A percentile compares a stretch with the other conserved stretches of the same genome.
Conservation (phyloP, 2,797 vertebrate species). For the Yasuhikotakia modesta region DNA sequence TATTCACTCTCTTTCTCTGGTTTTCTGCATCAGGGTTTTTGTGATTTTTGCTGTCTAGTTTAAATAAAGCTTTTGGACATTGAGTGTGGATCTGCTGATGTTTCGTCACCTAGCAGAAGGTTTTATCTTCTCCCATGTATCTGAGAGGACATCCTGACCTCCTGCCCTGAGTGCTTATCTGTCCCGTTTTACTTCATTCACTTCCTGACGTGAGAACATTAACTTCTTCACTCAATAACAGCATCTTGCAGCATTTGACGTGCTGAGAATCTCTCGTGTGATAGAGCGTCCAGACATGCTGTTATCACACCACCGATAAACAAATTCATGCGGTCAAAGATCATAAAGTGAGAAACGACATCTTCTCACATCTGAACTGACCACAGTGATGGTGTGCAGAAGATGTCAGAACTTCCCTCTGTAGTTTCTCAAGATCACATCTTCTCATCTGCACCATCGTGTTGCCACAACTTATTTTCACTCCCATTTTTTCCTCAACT, state of each 20-base stretch:
- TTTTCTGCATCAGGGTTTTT: neutral
- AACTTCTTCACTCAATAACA: constrained; percentile 12
- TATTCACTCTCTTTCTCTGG: neutral
- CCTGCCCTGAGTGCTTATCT: neutral
- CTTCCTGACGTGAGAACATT: constrained; percentile 16
- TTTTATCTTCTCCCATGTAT: neutral
- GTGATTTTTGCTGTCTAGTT: constrained; percentile 7
- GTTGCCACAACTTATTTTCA: constrained; percentile 14
- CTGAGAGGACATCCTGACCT: neutral
- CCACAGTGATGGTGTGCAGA: constrained; percentile 21
- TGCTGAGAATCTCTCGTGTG: constrained; percentile 1
- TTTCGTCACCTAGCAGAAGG: neutral
- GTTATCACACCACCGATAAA: constrained; percentile 14
- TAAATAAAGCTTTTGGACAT: neutral
- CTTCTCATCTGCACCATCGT: constrained; percentile 17
- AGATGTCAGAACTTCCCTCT: constrained; percentile 5
- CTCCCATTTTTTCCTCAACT: constrained; percentile 33
- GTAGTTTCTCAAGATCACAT: constrained; percentile 36
- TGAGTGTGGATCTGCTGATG: neutral
- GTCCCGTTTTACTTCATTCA: constrained; percentile 1
- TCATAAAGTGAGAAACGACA: constrained; percentile 14
- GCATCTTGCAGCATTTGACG: constrained; percentile 4
- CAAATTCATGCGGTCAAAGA: constrained; percentile 28
- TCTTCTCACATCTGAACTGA: constrained; percentile 22
- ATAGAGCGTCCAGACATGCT: neutral